phyloP scores from a whole-genome alignment of 2,113 vertebrate genomes.

The Corvus hawaiiensis region DNA sequence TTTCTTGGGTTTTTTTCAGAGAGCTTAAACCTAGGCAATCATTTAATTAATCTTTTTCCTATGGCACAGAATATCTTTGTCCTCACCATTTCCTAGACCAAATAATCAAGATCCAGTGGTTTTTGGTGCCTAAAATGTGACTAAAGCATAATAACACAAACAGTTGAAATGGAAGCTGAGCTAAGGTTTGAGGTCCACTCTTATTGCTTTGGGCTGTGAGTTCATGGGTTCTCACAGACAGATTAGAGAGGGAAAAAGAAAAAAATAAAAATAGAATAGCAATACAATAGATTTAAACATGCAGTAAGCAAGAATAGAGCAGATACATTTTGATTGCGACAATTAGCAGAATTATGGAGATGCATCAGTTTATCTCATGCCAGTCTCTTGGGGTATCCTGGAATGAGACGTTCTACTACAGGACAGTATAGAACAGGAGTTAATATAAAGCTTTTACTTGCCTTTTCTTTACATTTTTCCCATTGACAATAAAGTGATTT shows the following conservation, averaged over 20 bases:
- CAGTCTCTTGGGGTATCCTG: not conserved
- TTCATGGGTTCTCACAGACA: not conserved
- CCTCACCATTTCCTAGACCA: not conserved
- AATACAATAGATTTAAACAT: not conserved
- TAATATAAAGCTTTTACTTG: not conserved
- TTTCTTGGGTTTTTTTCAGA: not conserved
- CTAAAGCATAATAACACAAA: not conserved
- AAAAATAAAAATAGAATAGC: not conserved
- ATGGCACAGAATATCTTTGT: not conserved
- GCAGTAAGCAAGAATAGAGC: not conserved
- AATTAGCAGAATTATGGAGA: not conserved
- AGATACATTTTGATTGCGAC: not conserved
- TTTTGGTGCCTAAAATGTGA: not conserved
- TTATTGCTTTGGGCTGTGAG: not conserved
- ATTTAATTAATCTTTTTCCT: not conserved
- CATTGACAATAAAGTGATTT: not conserved
- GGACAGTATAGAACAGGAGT: not conserved
- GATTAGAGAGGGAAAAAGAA: not conserved
- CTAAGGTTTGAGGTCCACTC: not conserved
- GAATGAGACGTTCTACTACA: not conserved
- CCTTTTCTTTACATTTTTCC: not conserved
- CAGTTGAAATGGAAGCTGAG: not conserved
- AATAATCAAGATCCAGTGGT: not conserved
- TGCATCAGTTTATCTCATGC: not conserved
- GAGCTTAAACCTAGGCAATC: not conserved